Evolutionary conservation across 2,888 invertebrate species (phyloP), one percentile per base, ranked within the genome.

Genomic region (Parnassius mnemosyne): DNA sequence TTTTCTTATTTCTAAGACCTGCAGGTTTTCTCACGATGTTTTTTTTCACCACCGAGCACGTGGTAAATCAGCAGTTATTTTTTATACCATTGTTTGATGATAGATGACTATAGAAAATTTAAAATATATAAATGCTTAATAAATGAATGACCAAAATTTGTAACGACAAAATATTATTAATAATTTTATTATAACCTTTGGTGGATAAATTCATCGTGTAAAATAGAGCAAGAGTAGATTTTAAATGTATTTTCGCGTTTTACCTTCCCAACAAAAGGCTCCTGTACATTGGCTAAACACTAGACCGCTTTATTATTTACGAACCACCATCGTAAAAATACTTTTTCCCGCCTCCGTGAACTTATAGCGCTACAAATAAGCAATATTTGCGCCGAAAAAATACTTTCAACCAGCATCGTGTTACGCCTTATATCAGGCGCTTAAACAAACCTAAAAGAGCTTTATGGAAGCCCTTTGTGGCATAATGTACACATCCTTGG

Each of bases 381-480:
- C 69, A 69, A 71, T 71, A 71, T 72, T 72, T 69, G 69, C 66
- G 67, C 53, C 50, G 60, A 69, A 70, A 69, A 70, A 69, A 68
- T 63, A 68, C 68, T 70, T 72, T 65, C 56, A 34, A 47, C 65
- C 64, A 66, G 53, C 61, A 58, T 55, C 61, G 61, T 66, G 67
- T 70, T 70, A 70, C 71, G 63, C 69, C 70, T 64, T 73, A 70
- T 69, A 74, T 75, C 73, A 72, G 71, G 68, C 71, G 72, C 72
- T 73, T 74, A 75, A 73, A 69, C 68, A 68, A 68, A 71, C 68
- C 65, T 66, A 68, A 71, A 71, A 69, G 69, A 65, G 68, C 71
- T 66, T 64, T 66, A 67, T 59, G 57, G 67, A 56, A 57, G 66
- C 68, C 71, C 69, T 72, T 70, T 71, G 68, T 68, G 68, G 67